A percentile compares a stretch with the other conserved stretches of the same genome.
Evolutionary conservation across 2,797 vertebrate genomes (phyloP).

Genomic region (Melopsittacus undulatus): DNA sequence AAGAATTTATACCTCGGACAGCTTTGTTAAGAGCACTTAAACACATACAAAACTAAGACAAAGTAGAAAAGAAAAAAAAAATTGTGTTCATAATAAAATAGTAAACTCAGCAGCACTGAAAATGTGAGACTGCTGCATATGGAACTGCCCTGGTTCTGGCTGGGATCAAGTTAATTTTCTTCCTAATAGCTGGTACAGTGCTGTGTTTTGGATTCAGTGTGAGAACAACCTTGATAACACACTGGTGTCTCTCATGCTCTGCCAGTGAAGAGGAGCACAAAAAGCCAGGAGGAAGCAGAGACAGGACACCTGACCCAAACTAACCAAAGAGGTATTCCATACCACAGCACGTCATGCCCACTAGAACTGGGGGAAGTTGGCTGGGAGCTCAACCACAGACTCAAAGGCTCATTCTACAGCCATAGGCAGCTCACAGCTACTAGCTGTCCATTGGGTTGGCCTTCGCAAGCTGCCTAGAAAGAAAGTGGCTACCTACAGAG

Average conservation of each 20-base stretch:
- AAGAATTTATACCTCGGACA: not conserved
- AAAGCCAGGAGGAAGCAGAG: not conserved
- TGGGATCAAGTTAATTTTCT: not conserved
- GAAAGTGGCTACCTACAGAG: not conserved
- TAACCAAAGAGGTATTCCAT: not conserved
- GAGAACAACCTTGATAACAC: not conserved
- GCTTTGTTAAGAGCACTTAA: not conserved
- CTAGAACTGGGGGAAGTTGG: not conserved
- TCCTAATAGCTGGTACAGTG: not conserved
- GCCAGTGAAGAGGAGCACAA: not conserved
- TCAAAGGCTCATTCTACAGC: not conserved
- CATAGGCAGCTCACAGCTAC: not conserved
- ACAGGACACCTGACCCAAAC: not conserved
- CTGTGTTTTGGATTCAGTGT: not conserved
- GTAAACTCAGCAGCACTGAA: not conserved
- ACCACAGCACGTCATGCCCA: not conserved
- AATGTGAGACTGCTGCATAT: rapidly evolving
- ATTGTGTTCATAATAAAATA: rapidly evolving
- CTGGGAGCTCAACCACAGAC: not conserved
- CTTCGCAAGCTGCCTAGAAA: not conserved
- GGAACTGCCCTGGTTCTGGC: not conserved
- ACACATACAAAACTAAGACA: not conserved
- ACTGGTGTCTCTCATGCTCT: not conserved
- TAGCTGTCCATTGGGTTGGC: not conserved
- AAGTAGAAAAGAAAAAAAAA: not conserved